phyloP scores from a whole-genome alignment of 1,140 invertebrate species.

The Dolichoris vasculosae region DNA sequence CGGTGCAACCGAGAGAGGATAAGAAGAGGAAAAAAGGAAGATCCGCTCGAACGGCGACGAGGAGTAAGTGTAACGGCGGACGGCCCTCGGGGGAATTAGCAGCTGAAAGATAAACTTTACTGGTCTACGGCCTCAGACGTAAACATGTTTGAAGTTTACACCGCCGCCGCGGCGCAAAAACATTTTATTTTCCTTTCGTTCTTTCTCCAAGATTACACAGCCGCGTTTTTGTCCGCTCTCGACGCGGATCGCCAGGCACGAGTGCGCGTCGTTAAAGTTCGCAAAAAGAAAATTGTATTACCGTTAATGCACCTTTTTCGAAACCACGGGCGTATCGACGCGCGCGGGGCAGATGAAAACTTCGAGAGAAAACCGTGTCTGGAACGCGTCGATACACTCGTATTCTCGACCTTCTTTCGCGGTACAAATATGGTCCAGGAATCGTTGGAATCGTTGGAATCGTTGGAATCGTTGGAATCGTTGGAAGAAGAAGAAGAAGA shows the following conservation, averaged over 20 bases:
- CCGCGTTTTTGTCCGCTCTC: not conserved
- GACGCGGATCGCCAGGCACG: not conserved
- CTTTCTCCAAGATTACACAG: not conserved
- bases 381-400: too few species aligned
- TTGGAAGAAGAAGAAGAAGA: too few species aligned
- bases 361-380: too few species aligned
- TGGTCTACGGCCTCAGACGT: not conserved
- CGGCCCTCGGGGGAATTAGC: not conserved
- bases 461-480: too few species aligned
- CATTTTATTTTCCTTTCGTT: not conserved
- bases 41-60: too few species aligned
- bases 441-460: too few species aligned
- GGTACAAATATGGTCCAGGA: too few species aligned
- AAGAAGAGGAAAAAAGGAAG: too few species aligned
- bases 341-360: not conserved
- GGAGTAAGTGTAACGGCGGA: too few species aligned
- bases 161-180: not conserved
- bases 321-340: not conserved
- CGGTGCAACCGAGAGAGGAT: too few species aligned
- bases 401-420: too few species aligned
- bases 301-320: not conserved
- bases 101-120: not conserved
- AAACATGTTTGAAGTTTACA: constrained; percentile 4
- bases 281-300: not conserved
- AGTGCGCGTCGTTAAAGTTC: not conserved